Evolutionary conservation across 2,888 invertebrate species (phyloP).

Genomic region (Caradrina kadenii): DNA sequence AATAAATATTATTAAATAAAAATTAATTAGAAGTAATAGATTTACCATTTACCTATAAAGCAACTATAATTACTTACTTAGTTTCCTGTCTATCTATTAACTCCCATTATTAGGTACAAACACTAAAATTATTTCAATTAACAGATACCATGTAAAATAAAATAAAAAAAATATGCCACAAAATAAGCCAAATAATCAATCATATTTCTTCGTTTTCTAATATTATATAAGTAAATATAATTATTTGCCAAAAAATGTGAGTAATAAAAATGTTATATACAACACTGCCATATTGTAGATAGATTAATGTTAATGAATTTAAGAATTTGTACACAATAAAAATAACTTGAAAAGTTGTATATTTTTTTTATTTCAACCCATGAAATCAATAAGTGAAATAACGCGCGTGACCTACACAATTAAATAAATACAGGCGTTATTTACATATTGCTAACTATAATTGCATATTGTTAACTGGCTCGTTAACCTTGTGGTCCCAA

Average conservation of each 20-base stretch:
- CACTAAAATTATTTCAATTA: conserved; percentile 3
- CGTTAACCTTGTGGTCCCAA: too few relatives aligned
- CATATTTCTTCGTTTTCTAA: conserved; percentile 10
- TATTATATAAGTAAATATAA: conserved; percentile 6
- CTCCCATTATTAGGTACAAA: conserved; percentile 4
- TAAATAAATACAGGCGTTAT: too few relatives aligned
- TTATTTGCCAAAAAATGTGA: conserved; percentile 33
- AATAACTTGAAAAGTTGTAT: conserved; percentile 70
- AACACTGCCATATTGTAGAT: conserved; percentile 88
- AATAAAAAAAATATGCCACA: not conserved
- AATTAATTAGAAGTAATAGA: conserved; percentile 50
- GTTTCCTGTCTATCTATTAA: conserved; percentile 25
- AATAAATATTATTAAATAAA: conserved; percentile 55
- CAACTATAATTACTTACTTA: conserved; percentile 33
- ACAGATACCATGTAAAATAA: not conserved
- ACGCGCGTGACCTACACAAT: too few relatives aligned
- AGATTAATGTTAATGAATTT: conserved; percentile 73
- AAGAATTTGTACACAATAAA: conserved; percentile 73
- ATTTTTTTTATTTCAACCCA: conserved; percentile 34
- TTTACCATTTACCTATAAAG: conserved; percentile 45
- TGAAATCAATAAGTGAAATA: not conserved
- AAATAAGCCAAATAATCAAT: conserved; percentile 1
- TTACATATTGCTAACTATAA: too few relatives aligned
- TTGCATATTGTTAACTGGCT: too few relatives aligned
- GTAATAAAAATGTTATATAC: conserved; percentile 55